phyloP scores from a whole-genome alignment of 1,140 invertebrate genomes.

The Scylla paramamosain region DNA sequence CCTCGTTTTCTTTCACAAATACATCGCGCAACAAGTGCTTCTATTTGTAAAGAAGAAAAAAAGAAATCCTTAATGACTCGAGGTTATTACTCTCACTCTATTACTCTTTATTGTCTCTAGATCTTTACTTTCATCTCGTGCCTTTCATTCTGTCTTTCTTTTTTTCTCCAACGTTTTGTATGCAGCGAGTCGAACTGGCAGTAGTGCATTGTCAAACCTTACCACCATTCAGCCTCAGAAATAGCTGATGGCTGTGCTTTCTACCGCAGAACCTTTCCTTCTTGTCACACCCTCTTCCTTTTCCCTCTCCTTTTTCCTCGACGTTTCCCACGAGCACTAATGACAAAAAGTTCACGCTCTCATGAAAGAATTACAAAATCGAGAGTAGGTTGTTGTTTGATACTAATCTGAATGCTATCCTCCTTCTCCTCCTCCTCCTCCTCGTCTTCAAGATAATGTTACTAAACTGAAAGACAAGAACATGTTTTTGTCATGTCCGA shows the following conservation, averaged over 20 bases:
- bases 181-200: not conserved
- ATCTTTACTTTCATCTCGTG: not conserved
- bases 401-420: too few relatives aligned
- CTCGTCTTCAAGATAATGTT: not conserved
- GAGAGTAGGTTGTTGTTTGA: too few relatives aligned
- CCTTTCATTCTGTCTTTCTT: not conserved
- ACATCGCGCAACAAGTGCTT: too few relatives aligned
- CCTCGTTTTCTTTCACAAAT: too few relatives aligned
- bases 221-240: not conserved
- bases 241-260: not conserved
- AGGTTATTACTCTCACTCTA: not conserved
- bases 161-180: not conserved
- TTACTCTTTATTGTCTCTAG: not conserved
- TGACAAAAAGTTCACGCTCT: too few relatives aligned
- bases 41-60: too few relatives aligned
- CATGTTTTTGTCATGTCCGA: not conserved
- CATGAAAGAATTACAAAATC: too few relatives aligned
- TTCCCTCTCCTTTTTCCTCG: not conserved
- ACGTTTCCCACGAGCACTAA: too few relatives aligned
- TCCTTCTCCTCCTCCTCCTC: too few relatives aligned
- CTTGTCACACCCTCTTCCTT: not conserved
- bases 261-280: not conserved
- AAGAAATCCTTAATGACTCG: not conserved
- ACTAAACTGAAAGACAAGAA: not conserved
- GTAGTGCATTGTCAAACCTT: not conserved